These are phyloP conservation scores for Chiroxiphia lanceolata DNA, from an alignment of 2,797 vertebrate species.

Conservation along the genomic window DNA sequence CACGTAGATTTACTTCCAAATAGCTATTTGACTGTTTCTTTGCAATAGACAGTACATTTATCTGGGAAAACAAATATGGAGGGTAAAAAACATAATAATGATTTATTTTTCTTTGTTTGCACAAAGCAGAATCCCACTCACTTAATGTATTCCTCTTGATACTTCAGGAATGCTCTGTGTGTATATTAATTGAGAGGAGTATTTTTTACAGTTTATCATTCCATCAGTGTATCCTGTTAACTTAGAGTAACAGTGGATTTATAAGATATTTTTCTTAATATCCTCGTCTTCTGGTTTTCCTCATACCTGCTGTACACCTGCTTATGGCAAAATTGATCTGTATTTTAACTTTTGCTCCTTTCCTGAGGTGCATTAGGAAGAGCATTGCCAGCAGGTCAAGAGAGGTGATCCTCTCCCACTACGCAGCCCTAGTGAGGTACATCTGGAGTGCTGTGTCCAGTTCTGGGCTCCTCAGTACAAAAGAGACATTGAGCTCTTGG, in stretches of 20 bases:
- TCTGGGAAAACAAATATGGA: neutral
- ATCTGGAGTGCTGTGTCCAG: neutral
- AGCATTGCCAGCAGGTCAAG: neutral
- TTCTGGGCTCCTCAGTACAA: neutral
- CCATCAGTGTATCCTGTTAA: neutral
- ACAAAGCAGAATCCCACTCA: neutral
- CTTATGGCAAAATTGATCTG: neutral
- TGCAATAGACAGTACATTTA: neutral
- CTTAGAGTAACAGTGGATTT: neutral
- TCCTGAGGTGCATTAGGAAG: neutral
- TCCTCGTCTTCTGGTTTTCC: neutral
- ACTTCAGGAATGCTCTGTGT: neutral
- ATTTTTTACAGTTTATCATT: neutral
- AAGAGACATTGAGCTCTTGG: neutral
- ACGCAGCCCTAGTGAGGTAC: neutral
- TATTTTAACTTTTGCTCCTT: neutral
- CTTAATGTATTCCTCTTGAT: neutral
- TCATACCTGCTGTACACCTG: neutral
- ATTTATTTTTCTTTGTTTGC: slow-evolving; percentile 13
- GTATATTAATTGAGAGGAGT: neutral
- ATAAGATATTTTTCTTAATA: neutral
- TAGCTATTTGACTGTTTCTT: neutral
- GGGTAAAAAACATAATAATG: neutral
- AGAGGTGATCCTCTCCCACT: neutral
- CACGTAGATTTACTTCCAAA: neutral